Evolutionary conservation across 2,888 invertebrate species (phyloP), one percentile per base, ranked within the genome.

Genomic region (Pemphredon lugubris): DNA sequence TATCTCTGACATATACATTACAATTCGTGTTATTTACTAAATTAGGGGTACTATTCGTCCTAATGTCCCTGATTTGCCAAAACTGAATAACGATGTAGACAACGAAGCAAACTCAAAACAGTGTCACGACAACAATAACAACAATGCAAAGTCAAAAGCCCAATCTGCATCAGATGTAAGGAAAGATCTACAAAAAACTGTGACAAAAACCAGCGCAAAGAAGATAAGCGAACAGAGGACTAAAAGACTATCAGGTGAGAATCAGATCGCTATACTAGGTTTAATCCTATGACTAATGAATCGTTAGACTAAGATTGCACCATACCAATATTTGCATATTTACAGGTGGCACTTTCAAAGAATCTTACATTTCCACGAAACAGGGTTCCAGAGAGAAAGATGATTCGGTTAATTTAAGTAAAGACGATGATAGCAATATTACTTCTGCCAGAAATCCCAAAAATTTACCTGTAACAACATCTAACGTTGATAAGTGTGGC

Each of bases 401-500:
- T 26, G 39, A 67, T 26, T 44, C 18, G 0, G 7, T 42, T 11
- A 32, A 72, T 42, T 50, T 51, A 45, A 30, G 34, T 48, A 70
- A 42, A 16, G 45, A 47, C 32, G 40, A 57, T 42, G 51, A 51
- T 42, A 51, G 48, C 7, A 51, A 65, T 39, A 40, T 37, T 39
- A 60, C 2, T 16, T 39, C 47, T 37, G 14, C 13, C 4, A 30
- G 7, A 7, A 55, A 72, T 30, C 20, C 44, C 9, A 75, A 59
- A 20, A 63, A 45, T 2, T n/a, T 45, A 20, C 20, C 37, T 11
- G 11, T 44, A 42, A 37, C 58, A 42, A 13, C 14, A 42, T n/a
- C 67, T 39, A 73, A 39, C 44, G 23, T 66, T 23, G 82, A 86
- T 42, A 73, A 79, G 37, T 80, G 42, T 51, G 76, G 73, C 11